Percentiles rank a stretch among this genome's conserved stretches.
Evolutionary conservation across 2,113 vertebrate genomes (phyloP).

Genomic region (Engystomops pustulosus): DNA sequence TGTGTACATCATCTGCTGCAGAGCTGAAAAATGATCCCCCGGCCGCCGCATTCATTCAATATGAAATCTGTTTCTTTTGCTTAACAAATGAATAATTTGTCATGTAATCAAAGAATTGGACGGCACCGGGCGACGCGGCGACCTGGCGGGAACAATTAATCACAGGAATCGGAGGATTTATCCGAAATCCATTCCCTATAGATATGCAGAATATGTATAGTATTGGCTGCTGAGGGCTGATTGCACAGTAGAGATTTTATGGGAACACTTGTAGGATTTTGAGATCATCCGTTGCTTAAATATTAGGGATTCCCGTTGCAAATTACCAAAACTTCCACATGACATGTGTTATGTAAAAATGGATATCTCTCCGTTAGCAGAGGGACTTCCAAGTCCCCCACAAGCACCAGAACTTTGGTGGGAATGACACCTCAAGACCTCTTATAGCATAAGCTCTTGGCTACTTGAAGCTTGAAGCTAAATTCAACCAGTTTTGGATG

Average conservation of each 20-base stretch:
- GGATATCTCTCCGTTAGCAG: no score
- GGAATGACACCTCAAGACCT: no score
- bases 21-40: constrained; percentile 54
- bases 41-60: constrained; percentile 57
- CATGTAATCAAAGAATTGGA: constrained; percentile 65
- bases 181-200: constrained; percentile 52
- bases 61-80: constrained; percentile 57
- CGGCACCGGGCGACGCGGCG: constrained; percentile 61
- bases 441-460: no score
- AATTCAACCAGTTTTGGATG: no score
- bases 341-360: no score
- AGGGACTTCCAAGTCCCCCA: no score
- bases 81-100: constrained; percentile 60
- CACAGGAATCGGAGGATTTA: constrained; percentile 27
- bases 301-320: no score
- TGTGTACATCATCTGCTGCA: constrained; percentile 46
- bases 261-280: not conserved
- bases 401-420: no score
- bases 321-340: no score
- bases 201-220: constrained; percentile 50
- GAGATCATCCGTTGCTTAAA: no score
- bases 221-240: constrained; percentile 28
- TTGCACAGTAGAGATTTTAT: not conserved
- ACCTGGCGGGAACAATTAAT: constrained; percentile 59
- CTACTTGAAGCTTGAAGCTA: no score